These are phyloP conservation scores for Pseudocheirus occidentalis DNA, from an alignment of 2,797 vertebrate species.

Conservation along the genomic window DNA sequence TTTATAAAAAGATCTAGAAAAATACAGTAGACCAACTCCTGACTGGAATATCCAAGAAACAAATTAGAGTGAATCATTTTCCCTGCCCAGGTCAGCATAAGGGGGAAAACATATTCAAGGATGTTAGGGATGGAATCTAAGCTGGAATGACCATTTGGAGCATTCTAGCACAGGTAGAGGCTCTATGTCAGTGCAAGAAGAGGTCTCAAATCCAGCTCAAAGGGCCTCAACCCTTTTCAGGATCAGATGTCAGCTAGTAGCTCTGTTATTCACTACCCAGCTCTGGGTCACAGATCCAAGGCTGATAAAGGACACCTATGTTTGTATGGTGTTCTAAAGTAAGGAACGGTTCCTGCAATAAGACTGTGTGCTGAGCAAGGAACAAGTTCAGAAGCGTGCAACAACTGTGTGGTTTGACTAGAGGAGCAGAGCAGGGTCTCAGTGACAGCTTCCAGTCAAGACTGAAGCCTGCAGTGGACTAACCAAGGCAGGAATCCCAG, in stretches of 20 bases:
- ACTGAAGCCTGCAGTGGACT: neutral
- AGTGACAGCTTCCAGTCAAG: neutral
- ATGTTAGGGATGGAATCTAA: neutral
- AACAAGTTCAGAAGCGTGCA: no score
- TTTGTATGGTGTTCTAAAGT: no score
- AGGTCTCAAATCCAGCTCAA: neutral
- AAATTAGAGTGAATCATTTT: no score
- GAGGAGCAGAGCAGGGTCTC: no score
- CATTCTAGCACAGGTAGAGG: neutral
- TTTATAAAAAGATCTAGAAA: no score
- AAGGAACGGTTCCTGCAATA: no score
- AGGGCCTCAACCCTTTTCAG: neutral
- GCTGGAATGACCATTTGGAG: neutral
- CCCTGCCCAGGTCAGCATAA: no score
- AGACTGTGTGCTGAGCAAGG: no score
- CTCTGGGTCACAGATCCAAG: neutral
- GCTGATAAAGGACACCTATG: neutral
- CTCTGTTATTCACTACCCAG: neutral
- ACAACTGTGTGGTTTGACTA: no score
- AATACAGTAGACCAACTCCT: no score
- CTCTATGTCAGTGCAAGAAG: neutral
- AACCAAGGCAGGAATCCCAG: neutral
- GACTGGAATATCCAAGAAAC: no score
- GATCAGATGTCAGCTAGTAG: neutral
- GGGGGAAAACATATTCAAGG: no score